These are phyloP conservation scores for Orgyia antiqua DNA, from an alignment of 2,888 invertebrate species.

Conservation along the genomic window DNA sequence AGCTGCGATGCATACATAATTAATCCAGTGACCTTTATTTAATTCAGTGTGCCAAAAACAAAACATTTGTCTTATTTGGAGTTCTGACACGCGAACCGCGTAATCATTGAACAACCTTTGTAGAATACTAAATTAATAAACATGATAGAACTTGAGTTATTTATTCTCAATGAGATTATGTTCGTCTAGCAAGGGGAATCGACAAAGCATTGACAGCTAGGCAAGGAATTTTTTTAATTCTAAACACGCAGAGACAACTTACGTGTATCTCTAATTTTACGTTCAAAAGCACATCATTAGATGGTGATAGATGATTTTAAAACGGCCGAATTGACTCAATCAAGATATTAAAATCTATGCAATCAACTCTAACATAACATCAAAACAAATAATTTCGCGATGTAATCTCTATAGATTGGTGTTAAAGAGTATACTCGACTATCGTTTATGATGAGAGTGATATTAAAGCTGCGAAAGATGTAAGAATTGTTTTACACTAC, in stretches of 20 bases:
- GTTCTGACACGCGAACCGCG: conserved; percentile 1
- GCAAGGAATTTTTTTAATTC: conserved; percentile 48
- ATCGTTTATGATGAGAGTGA: too few species aligned
- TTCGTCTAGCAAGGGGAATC: conserved; percentile 17
- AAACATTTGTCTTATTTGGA: not conserved
- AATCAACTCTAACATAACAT: too few species aligned
- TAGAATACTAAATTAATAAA: conserved; percentile 9
- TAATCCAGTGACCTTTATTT: too few species aligned
- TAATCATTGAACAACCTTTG: conserved; percentile 2
- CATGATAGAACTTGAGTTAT: conserved; percentile 15
- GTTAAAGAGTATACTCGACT: too few species aligned
- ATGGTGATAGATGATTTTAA: conserved; percentile 25
- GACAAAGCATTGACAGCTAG: conserved; percentile 42
- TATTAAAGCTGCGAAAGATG: too few species aligned
- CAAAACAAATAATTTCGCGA: too few species aligned
- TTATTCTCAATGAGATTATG: conserved; percentile 18
- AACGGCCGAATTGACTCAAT: conserved; percentile 3
- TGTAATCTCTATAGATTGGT: too few species aligned
- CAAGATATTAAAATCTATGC: conserved; percentile 8
- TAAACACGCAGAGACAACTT: conserved; percentile 29
- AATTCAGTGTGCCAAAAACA: too few species aligned
- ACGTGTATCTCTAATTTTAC: conserved; percentile 27
- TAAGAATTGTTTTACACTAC: too few species aligned
- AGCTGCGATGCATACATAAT: too few species aligned
- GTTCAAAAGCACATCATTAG: conserved; percentile 29